Conservation (phyloP, 1,140 invertebrate species). For the Drosophila ananassae region DNA sequence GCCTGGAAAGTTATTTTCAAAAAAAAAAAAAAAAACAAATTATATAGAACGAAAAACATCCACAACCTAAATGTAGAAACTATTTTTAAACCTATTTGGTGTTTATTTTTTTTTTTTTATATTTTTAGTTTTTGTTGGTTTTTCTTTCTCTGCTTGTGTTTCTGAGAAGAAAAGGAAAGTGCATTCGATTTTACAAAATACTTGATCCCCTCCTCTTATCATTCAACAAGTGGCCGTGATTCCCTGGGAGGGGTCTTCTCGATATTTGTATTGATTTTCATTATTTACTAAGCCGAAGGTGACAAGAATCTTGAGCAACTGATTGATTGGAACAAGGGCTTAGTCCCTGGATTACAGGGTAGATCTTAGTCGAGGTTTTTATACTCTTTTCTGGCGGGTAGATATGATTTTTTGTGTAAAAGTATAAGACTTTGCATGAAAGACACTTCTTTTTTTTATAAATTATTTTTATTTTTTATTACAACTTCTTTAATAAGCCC, state of each 20-base stretch:
- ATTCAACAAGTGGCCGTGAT: slow-evolving; percentile 9
- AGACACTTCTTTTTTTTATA: too few relatives aligned
- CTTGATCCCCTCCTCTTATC: not conserved
- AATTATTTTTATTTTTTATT: too few relatives aligned
- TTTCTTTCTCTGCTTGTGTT: not conserved
- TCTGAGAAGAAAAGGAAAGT: slow-evolving; percentile 9
- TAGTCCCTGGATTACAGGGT: not conserved
- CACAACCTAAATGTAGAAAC: slow-evolving; percentile 12
- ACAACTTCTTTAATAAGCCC: too few relatives aligned
- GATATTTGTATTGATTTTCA: not conserved
- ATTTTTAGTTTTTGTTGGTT: slow-evolving; percentile 11
- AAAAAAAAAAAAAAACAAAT: not conserved
- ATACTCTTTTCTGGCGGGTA: too few relatives aligned
- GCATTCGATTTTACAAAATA: slow-evolving; percentile 3
- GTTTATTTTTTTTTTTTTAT: slow-evolving; percentile 5
- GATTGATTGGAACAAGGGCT: not conserved
- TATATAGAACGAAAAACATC: not conserved
- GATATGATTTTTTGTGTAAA: too few relatives aligned
- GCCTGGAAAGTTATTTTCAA: slow-evolving; percentile 15
- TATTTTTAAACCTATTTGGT: slow-evolving; percentile 32
- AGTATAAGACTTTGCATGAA: too few relatives aligned
- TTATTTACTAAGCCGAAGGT: not conserved
- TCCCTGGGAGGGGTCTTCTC: not conserved
- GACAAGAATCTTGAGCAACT: slow-evolving; percentile 3
- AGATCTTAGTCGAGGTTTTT: not conserved